Evolutionary conservation across 2,113 vertebrate species (phyloP).

Genomic region (Hemibagrus wyckioides): DNA sequence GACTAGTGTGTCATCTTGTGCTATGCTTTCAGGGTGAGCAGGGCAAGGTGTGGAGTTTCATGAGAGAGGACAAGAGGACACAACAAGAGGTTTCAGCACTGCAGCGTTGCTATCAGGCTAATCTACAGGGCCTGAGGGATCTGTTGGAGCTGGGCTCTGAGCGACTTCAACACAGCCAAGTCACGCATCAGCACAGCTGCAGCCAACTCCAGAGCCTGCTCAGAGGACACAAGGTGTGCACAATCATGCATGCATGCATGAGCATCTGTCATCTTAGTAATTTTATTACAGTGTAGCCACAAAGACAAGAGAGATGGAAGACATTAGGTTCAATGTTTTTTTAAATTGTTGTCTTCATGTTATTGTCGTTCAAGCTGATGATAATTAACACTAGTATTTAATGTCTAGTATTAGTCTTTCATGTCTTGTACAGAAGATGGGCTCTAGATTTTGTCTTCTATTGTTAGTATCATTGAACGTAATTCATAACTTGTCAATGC

Average conservation of each 20-base stretch:
- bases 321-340: background rate
- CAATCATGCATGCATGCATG: background rate
- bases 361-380: background rate
- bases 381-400: too few relatives aligned
- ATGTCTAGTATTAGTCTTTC: too few relatives aligned
- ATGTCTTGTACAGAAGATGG: too few relatives aligned
- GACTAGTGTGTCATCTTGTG: background rate
- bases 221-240: slow-evolving; percentile 79
- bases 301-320: background rate
- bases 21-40: slow-evolving; percentile 28
- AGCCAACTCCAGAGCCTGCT: slow-evolving; percentile 72
- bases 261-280: background rate
- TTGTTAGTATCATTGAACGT: too few relatives aligned
- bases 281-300: background rate
- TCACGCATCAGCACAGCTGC: slow-evolving; percentile 67
- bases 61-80: slow-evolving; percentile 63
- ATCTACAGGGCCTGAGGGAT: slow-evolving; percentile 73
- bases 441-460: too few relatives aligned
- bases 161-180: slow-evolving; percentile 67
- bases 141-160: slow-evolving; percentile 74
- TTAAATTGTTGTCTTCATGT: background rate
- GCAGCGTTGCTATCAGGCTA: slow-evolving; percentile 68
- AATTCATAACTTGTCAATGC: too few relatives aligned
- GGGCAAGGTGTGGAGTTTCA: slow-evolving; percentile 70
- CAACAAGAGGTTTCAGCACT: slow-evolving; percentile 63